Base-by-base conservation (phyloP, 2,113 vertebrate genomes). In the Ginglymostoma cirratum region DNA sequence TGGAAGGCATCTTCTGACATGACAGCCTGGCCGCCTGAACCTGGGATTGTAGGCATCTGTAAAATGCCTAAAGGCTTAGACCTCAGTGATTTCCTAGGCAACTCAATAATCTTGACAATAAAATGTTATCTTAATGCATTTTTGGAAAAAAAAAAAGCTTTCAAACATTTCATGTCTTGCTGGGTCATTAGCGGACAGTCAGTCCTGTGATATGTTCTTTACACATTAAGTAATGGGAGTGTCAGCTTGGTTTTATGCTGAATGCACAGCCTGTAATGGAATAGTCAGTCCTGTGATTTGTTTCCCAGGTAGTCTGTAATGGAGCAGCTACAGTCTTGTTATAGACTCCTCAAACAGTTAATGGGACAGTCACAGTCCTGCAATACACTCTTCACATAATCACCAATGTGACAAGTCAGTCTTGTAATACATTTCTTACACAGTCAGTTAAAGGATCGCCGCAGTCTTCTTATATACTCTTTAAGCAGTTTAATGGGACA, bases 401-500 rank as follows among this genome's bases (percentile, higher is more conserved):
- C 61, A 23, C 89, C 89, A 67, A 38, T 66, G 61, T 93, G 89
- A 93, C 89, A 93, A 61, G 89, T 19, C 61, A 92, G 89, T 15
- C 30, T 17, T 93, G 89, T 45, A 93, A 38, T 93, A 93, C 89
- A 93, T 93, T 93, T 61, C n/a, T 65, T 67, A 65, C 89, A 23
- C 89, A 23, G 19, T 66, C 89, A 93, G 61, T 93, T 93, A 93
- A 93, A 66, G 89, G 65, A 12, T 19, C n/a, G 61, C 61, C 89
- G 38, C n/a, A 21, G 61, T 38, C 19, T 21, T 93, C 6, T 93
- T 93, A 93, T 38, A 66, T 12, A 93, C 89, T 93, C 89, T 66
- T 93, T 23, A 67, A 19, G 38, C 89, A 93, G 61, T 93, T 93
- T 93, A 93, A 93, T 93, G 61, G 89, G 89, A 92, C 89, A 67